A percentile compares a stretch with the other conserved stretches of the same genome.
Evolutionary conservation across 2,888 invertebrate species (phyloP).

Genomic region (Phania funesta): DNA sequence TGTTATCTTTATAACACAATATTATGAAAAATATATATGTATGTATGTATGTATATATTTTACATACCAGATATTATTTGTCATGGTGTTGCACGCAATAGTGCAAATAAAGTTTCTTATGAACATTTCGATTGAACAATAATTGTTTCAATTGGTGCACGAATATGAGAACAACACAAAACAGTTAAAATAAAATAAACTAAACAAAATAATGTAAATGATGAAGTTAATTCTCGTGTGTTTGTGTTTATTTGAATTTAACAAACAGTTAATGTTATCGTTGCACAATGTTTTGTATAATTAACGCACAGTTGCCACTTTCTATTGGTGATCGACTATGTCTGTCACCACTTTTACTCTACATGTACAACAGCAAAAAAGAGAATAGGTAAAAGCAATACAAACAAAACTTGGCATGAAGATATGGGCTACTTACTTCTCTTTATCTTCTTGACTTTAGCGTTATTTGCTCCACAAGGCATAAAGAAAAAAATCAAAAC

Average conservation of each 20-base stretch:
- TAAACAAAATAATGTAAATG: constrained; percentile 41
- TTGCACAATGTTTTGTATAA: constrained; percentile 62
- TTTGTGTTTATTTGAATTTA: constrained; percentile 59
- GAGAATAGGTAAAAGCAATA: constrained; percentile 30
- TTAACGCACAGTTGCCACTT: constrained; percentile 69
- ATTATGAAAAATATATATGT: too few relatives aligned
- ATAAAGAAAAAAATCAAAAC: constrained; percentile 6
- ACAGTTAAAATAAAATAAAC: constrained; percentile 7
- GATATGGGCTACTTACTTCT: constrained; percentile 23
- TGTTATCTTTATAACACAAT: too few relatives aligned
- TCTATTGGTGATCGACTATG: constrained; percentile 52
- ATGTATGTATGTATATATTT: neutral
- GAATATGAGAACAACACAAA: neutral
- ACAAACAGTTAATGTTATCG: constrained; percentile 44
- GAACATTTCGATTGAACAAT: neutral
- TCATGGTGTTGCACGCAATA: constrained; percentile 16
- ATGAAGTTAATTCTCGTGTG: neutral
- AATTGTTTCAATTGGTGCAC: neutral
- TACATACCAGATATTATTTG: neutral
- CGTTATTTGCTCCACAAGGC: constrained; percentile 16
- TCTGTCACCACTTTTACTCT: constrained; percentile 61
- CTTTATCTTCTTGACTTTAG: neutral
- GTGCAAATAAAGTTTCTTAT: neutral
- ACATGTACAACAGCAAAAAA: constrained; percentile 22
- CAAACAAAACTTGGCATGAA: constrained; percentile 54